Base-by-base conservation (phyloP, 2,888 invertebrate species). In the Invenusta paracnida region DNA sequence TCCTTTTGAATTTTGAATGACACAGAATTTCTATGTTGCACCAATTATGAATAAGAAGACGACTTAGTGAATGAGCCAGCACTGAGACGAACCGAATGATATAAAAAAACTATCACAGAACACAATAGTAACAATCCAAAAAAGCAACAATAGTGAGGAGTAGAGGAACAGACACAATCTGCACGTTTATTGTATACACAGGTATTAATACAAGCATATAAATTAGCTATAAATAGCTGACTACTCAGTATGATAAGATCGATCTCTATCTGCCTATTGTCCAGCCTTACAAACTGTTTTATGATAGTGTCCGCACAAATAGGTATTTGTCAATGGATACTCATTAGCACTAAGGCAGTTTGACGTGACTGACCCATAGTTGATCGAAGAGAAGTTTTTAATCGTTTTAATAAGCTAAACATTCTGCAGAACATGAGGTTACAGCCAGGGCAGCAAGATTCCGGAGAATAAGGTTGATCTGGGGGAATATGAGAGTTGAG, bases 401-500 rank as follows among this genome's bases (percentile, higher is more conserved):
- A 73, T 73, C 73, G 27, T 73, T 73, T 73, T 73, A 73, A 73
- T 73, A 73, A 73, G 73, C 73, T 73, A 73, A 73, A 73, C 73
- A 23, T 73, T 73, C 73, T 73, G 73, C 73, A 73, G 73, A 73
- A 73, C 73, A 73, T 73, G 73, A 73, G 73, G 73, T 73, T 73
- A 73, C 27, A 25, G 73, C 73, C 73, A 73, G 73, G 73, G 73
- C 73, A 73, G 73, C 73, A 23, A 73, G 73, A 73, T 73, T 73
- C 73, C 73, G 73, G 73, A 73, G 73, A 73, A 73, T 73, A 73
- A 73, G 73, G 73, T 73, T 73, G 73, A 73, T 73, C 73, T 73
- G 73, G 73, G 73, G 73, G 73, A 73, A 73, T 73, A 73, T 23
- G 73, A 73, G 73, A 73, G 73, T 73, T 73, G 73, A 73, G 73